Evolutionary conservation across 1,140 invertebrate species (phyloP).

Genomic region (Diploscapter pachys): DNA sequence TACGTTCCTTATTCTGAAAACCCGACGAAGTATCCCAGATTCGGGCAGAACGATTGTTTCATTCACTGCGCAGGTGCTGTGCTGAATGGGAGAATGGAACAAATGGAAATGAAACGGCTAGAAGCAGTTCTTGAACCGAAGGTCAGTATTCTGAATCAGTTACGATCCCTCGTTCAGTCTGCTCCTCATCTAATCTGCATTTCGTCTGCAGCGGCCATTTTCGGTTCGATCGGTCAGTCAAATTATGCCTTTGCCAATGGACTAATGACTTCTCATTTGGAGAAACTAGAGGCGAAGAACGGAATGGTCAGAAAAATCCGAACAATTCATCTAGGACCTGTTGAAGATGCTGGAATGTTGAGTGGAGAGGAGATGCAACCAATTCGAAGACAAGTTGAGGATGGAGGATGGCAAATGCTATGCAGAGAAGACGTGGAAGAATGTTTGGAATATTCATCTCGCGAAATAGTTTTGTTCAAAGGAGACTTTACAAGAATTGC

Average conservation of each 20-base stretch:
- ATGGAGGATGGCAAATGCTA: constrained; percentile 30
- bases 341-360: constrained; percentile 38
- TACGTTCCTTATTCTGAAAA: neutral
- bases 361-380: constrained; percentile 11
- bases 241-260: constrained; percentile 40
- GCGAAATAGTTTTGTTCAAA: constrained; percentile 24
- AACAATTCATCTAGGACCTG: constrained; percentile 32
- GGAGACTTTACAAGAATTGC: constrained; percentile 29
- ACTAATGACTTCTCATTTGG: constrained; percentile 8
- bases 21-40: too few relatives aligned
- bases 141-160: neutral
- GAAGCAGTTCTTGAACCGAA: constrained; percentile 21
- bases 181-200: neutral
- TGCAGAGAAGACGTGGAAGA: neutral
- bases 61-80: too few relatives aligned
- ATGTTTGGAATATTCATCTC: neutral
- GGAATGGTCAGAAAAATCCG: neutral
- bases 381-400: constrained; percentile 26
- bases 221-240: constrained; percentile 33
- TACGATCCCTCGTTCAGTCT: too few relatives aligned
- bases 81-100: neutral
- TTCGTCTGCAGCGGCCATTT: constrained; percentile 30
- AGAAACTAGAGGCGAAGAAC: neutral
- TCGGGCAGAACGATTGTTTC: too few relatives aligned
- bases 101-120: constrained; percentile 15